Evolutionary conservation across 2,888 invertebrate genomes (phyloP), one percentile per base, ranked within the genome.

Genomic region (Patella caerulea): DNA sequence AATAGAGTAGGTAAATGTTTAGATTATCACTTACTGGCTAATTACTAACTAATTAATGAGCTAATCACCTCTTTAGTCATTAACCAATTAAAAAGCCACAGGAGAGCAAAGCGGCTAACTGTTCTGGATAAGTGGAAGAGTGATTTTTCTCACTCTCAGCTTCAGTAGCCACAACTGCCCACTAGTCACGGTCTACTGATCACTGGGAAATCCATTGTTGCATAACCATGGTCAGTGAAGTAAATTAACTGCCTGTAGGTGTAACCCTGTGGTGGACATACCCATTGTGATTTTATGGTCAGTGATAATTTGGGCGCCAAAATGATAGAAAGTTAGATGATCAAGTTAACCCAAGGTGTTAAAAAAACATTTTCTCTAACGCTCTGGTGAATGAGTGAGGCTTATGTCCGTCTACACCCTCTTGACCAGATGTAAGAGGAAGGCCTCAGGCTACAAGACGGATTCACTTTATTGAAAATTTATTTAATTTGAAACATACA

Each of bases 261-360:
- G 65, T 65, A 65, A 65, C 65, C 65, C 65, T 4, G 24, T 65
- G 65, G 65, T 65, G 65, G 19, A 65, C 19, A 65, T 24, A 24
- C 65, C 65, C 24, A 65, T 65, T 65, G 65, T 65, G 19, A 65
- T 65, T 65, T 65, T 24, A 65, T 24, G 65, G 65, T 19, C 65
- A 65, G 65, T 65, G 65, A 65, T 65, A 65, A 65, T 65, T 65
- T 65, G 65, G 65, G 65, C 65, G 65, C 65, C 65, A 65, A 65
- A 65, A 65, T 65, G 65, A 65, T 65, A 65, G 65, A 65, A 24
- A 24, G 19, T 19, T 24, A 65, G 65, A 65, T 65, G 65, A 65
- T 65, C 65, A 65, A 65, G 65, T 65, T 19, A 65, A 65, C 65
- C 19, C 65, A 24, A 65, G 65, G 65, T 65, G 65, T 65, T 65